Percentiles rank a stretch among this genome's conserved stretches.
Conservation (phyloP, 1,140 invertebrate species). For the Sweltsa coloradensis region DNA sequence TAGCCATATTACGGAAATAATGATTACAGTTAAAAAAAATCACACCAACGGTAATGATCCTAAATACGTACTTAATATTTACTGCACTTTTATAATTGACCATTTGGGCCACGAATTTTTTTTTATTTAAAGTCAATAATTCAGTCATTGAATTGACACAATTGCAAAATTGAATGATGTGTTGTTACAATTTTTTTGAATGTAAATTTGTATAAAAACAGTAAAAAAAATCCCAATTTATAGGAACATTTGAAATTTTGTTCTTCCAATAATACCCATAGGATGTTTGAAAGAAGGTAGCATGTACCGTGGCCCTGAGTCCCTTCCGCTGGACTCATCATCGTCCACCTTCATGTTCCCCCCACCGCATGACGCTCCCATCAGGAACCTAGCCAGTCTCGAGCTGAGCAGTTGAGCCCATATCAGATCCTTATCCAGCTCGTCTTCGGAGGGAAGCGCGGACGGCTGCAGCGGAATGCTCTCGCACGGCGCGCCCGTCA, state of each 20-base stretch:
- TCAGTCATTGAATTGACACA: too few species aligned
- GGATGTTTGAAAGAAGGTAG: not conserved
- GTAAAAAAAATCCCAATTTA: not conserved
- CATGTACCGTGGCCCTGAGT: constrained; percentile 61
- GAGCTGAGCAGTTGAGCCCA: constrained; percentile 94
- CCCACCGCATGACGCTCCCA: constrained; percentile 91
- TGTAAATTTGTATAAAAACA: too few species aligned
- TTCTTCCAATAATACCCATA: too few species aligned
- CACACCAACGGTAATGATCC: too few species aligned
- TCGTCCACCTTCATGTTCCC: constrained; percentile 88
- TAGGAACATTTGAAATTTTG: not conserved
- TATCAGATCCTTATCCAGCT: constrained; percentile 84
- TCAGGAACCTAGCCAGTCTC: constrained; percentile 84
- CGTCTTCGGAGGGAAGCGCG: constrained; percentile 62
- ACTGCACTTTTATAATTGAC: too few species aligned
- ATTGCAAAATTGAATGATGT: too few species aligned
- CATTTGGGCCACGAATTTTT: too few species aligned
- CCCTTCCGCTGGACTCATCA: constrained; percentile 80
- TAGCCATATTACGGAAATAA: too few species aligned
- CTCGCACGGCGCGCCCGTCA: constrained; percentile 79
- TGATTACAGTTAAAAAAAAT: too few species aligned
- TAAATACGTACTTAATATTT: too few species aligned
- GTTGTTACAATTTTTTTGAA: too few species aligned
- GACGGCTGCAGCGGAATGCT: constrained; percentile 69
- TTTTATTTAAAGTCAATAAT: too few species aligned